phyloP scores from a whole-genome alignment of 2,113 vertebrate species.

The Scomber japonicus region DNA sequence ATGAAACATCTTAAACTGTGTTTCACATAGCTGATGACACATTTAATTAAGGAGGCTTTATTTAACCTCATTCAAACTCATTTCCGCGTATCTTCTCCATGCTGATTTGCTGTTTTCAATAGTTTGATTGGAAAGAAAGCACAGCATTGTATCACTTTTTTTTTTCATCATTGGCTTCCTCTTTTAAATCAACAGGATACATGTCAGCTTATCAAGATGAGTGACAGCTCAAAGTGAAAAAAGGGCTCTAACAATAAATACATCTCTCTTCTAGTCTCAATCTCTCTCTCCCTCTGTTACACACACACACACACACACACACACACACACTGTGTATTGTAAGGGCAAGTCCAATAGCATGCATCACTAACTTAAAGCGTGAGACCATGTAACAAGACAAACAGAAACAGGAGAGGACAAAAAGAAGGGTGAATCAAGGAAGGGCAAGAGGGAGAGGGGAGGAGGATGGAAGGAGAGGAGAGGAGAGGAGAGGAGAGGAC shows the following conservation, averaged over 20 bases:
- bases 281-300: conserved; percentile 1
- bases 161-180: no score
- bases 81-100: no score
- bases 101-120: no score
- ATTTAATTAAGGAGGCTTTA: no score
- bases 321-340: conserved; percentile 37
- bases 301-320: conserved; percentile 9
- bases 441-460: background rate
- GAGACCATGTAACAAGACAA: conserved; percentile 41
- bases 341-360: conserved; percentile 30
- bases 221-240: background rate
- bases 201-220: background rate
- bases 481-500: conserved; percentile 27
- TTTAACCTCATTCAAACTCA: no score
- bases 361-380: conserved; percentile 52
- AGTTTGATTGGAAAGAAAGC: no score
- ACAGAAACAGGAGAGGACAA: conserved; percentile 39
- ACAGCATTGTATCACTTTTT: no score
- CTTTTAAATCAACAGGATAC: no score
- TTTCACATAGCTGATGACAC: no score
- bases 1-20: no score
- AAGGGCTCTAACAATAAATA: background rate
- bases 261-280: no score
- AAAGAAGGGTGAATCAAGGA: background rate
- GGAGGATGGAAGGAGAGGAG: background rate